A percentile compares a stretch with the other conserved stretches of the same genome.
Conservation (phyloP, 2,888 invertebrate genomes). For the Catocala fraxini region DNA sequence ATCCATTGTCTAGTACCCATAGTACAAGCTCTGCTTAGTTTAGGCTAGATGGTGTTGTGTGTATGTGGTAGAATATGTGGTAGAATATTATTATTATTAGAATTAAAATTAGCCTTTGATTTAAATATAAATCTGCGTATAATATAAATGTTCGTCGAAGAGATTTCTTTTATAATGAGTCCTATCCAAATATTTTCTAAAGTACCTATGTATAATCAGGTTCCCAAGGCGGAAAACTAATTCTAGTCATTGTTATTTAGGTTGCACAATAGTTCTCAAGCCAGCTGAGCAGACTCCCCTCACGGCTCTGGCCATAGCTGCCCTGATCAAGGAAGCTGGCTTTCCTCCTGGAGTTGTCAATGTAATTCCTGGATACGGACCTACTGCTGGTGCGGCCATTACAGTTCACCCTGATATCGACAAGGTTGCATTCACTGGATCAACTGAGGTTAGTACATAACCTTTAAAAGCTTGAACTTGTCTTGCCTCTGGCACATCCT, state of each 20-base stretch:
- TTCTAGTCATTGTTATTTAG: conserved; percentile 60
- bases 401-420: conserved; percentile 92
- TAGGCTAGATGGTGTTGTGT: no score
- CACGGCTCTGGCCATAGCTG: conserved; percentile 95
- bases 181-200: no score
- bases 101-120: no score
- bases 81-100: no score
- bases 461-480: background rate
- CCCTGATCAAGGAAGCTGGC: conserved; percentile 95
- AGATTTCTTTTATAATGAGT: no score
- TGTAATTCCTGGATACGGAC: conserved; percentile 95
- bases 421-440: conserved; percentile 93
- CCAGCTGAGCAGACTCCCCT: conserved; percentile 98
- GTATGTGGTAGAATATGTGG: no score
- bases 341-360: conserved; percentile 97
- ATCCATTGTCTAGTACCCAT: no score
- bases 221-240: background rate
- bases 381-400: conserved; percentile 93
- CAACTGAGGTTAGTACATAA: conserved; percentile 70
- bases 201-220: no score
- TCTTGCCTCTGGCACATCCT: no score
- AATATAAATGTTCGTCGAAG: no score
- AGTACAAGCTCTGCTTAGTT: no score
- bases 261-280: conserved; percentile 95
- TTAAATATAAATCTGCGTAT: no score